Evolutionary conservation across 2,113 vertebrate genomes (phyloP), one percentile per base, ranked within the genome.

Genomic region (Cygnus atratus): DNA sequence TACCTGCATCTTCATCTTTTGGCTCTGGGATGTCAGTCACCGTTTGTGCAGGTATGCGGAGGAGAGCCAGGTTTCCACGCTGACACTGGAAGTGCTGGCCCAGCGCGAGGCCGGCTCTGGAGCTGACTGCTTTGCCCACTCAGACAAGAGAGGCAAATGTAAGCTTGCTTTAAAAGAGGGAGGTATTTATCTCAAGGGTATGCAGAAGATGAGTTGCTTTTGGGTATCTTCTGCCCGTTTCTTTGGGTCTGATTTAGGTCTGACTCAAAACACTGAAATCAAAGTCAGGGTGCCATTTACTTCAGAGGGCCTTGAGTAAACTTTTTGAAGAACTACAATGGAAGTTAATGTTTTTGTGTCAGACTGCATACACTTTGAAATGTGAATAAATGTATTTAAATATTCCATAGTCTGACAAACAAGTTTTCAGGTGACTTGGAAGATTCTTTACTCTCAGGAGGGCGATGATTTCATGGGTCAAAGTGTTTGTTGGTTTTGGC

Each of bases 21-120:
- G 33, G 14, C 35, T 1, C 4, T 11, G 26, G 17, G 33, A 3
- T 6, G 5, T 4, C 33, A 58, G 61, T 52, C 15, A 1, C 6
- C 14, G 31, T 41, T 67, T 13, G 39, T n/a, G 67, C 52, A 35
- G 33, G 65, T 29, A 3, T 16, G 4, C 0, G 20, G 25, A n/a
- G 46, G 55, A 59, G 57, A 58, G 7, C 20, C 19, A 2, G 2
- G 3, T 55, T 22, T 26, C 37, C 29, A 5, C 26, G 33, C 48
- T 28, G 4, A 11, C 37, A 44, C 39, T 39, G 70, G 71, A 17
- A 28, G 50, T 2, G 58, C n/a, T 63, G 62, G 48, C n/a, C n/a
- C 20, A 33, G 26, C 8, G 11, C 18, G 4, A 8, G 50, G 78
- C 52, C 28, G 11, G 48, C 48, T 50, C 48, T 25, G 48, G 48